Evolutionary conservation across 1,140 invertebrate species (phyloP).

Genomic region (Apis laboriosa): DNA sequence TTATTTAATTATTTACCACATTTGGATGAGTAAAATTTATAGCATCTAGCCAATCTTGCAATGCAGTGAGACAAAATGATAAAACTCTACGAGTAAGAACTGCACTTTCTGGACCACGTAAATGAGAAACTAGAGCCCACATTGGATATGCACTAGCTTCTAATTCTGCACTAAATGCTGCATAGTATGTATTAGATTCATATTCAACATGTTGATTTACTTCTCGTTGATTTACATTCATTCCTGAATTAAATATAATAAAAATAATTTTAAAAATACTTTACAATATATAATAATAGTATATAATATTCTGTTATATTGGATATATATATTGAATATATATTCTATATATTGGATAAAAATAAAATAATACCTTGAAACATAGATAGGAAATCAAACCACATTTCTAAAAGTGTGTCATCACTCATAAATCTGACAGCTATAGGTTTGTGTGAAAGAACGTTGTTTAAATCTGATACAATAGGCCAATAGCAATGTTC

Average conservation of each 20-base stretch:
- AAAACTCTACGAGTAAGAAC: constrained; percentile 88
- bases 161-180: constrained; percentile 97
- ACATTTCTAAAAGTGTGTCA: constrained; percentile 93
- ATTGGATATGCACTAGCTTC: constrained; percentile 98
- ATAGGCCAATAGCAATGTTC: constrained; percentile 99
- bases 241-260: constrained; percentile 82
- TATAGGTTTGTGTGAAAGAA: constrained; percentile 95
- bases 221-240: constrained; percentile 97
- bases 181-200: constrained; percentile 98
- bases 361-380: constrained; percentile 89
- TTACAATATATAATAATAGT: not conserved
- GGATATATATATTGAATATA: too few species aligned
- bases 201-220: constrained; percentile 96
- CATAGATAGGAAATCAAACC: constrained; percentile 96
- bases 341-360: not conserved
- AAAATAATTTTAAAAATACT: not conserved
- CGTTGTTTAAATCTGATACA: constrained; percentile 98
- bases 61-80: constrained; percentile 86
- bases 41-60: constrained; percentile 93
- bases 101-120: constrained; percentile 87
- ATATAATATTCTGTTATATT: not conserved
- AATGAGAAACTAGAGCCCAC: constrained; percentile 96
- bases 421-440: constrained; percentile 94
- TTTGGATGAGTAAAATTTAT: constrained; percentile 88
- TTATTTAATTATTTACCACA: constrained; percentile 81